Evolutionary conservation across 2,888 invertebrate genomes (phyloP).

Genomic region (Dynastes hyllus): DNA sequence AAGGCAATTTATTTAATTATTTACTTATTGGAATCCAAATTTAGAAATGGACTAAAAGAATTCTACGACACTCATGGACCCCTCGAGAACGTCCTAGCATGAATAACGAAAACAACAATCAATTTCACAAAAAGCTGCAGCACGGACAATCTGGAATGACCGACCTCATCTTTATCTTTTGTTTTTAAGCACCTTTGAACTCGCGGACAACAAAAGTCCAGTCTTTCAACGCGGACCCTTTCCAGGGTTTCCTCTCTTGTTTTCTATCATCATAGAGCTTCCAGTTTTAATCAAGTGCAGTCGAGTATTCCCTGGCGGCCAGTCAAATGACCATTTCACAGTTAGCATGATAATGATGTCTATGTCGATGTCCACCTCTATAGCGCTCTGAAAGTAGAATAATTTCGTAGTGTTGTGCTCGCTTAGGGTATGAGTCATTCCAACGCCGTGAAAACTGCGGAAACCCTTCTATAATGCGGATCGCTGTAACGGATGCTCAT

Average conservation of each 20-base stretch:
- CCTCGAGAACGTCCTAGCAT: constrained; percentile 58
- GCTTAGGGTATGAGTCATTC: constrained; percentile 52
- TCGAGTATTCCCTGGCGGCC: constrained; percentile 54
- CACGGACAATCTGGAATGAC: constrained; percentile 65
- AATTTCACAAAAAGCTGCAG: constrained; percentile 65
- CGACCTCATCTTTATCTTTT: constrained; percentile 68
- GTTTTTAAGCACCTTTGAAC: constrained; percentile 68
- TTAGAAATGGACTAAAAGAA: neutral
- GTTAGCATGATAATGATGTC: constrained; percentile 53
- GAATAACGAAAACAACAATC: constrained; percentile 71
- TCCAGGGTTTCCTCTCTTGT: constrained; percentile 52
- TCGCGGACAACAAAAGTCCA: constrained; percentile 51
- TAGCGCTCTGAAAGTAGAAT: neutral
- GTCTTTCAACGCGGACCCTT: constrained; percentile 1
- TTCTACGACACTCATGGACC: neutral
- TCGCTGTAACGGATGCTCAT: constrained; percentile 65
- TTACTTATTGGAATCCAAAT: neutral
- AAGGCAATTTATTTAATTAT: constrained; percentile 23
- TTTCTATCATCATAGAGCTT: constrained; percentile 58
- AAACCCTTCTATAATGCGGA: constrained; percentile 63
- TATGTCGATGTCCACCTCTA: constrained; percentile 43
- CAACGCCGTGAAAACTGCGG: constrained; percentile 51
- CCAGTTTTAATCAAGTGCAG: constrained; percentile 68
- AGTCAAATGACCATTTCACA: constrained; percentile 49
- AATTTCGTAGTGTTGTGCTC: neutral